Percentiles rank a stretch among this genome's conserved stretches.
Conservation (phyloP, 2,888 invertebrate genomes). For the Fragum sueziense region DNA sequence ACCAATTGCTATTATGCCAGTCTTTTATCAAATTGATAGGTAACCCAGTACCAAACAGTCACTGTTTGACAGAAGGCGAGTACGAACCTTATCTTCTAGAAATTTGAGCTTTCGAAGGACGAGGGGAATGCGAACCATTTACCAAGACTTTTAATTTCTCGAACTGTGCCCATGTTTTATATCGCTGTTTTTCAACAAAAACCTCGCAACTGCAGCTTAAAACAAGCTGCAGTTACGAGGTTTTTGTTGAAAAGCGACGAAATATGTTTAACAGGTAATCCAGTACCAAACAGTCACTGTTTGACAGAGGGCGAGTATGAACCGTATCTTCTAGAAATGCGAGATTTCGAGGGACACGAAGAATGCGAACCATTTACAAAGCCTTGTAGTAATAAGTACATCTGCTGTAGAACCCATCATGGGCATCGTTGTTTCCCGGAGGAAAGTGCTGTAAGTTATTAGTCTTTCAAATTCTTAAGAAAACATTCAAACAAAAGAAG, state of each 20-base stretch:
- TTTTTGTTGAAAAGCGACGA: too few species aligned
- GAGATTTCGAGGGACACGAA: background rate
- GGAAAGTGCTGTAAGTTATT: background rate
- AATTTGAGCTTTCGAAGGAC: background rate
- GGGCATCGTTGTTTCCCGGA: slow-evolving; percentile 2
- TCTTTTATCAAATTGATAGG: too few species aligned
- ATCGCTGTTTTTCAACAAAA: too few species aligned
- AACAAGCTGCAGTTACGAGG: too few species aligned
- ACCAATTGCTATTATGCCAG: too few species aligned
- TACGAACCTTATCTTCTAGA: slow-evolving; percentile 1
- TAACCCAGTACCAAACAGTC: background rate
- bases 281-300: slow-evolving; percentile 5
- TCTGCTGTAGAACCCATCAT: slow-evolving; percentile 14
- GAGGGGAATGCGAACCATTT: background rate
- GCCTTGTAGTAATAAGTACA: background rate
- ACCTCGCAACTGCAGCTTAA: too few species aligned
- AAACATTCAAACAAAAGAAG: too few species aligned
- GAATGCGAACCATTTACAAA: background rate
- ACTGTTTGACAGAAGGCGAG: background rate
- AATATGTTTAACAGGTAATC: background rate
- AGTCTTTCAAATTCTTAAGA: too few species aligned
- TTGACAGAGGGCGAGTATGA: slow-evolving; percentile 4
- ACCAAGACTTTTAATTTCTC: too few species aligned
- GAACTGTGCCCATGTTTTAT: too few species aligned
- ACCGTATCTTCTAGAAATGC: background rate